Base-by-base conservation (phyloP, 2,888 invertebrate species). In the Catonia carolina region DNA sequence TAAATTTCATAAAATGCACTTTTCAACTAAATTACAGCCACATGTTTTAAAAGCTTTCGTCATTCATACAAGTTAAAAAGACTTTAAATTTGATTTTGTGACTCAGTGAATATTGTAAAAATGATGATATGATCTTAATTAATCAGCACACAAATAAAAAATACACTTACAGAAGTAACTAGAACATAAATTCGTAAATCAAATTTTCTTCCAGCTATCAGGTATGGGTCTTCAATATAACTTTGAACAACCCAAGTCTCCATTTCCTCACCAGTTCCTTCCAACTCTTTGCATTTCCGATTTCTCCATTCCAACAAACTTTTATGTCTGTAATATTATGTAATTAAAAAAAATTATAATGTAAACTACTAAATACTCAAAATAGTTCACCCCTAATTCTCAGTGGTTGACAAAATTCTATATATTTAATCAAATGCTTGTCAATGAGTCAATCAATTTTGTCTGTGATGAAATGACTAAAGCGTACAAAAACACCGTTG, bases 151-250 rank as follows among this genome's bases (percentile, higher is more conserved):
- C n/a, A n/a, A n/a, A n/a, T n/a, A n/a, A n/a, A n/a, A n/a, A n/a
- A n/a, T n/a, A n/a, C n/a, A 68, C 71, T 69, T 65, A 75, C 75
- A 22, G 79, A 79, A 45, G 77, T 77, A 20, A 82, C 80, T 39
- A 82, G 70, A 5, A 80, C 78, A 69, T 81, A 82, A 59, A 82
- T 73, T 7, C 81, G 69, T n/a, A 82, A 70, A 67, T 82, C 81
- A 68, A 81, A 82, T 68, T 82, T 82, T 63, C 77, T 72, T 1
- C 80, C 80, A 39, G 78, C 78, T 52, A 82, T 72, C 20, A 82
- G 71, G 63, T 80, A 79, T 2, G 82, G 82, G 63, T 78, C 73
- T 59, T 77, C 76, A 55, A 82, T 73, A 68, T 82, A 82, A 52
- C 76, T 71, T 68, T 80, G 80, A 5, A 80, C 79, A 2, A 82